Percentiles rank a stretch among this genome's conserved stretches.
phyloP scores from a whole-genome alignment of 2,888 invertebrate species.

The Drepanosiphum platanoidis region DNA sequence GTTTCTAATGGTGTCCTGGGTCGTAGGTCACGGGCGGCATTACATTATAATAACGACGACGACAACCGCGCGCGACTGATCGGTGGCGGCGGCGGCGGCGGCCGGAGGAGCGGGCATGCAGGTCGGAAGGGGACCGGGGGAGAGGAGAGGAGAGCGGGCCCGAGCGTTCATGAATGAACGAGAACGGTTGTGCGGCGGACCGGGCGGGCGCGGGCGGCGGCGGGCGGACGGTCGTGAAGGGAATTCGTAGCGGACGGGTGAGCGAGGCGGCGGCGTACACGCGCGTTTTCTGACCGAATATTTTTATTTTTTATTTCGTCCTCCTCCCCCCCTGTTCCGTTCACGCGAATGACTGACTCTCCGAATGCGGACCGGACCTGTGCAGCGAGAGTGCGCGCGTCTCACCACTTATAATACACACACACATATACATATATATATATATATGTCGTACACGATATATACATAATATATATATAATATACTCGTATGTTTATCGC shows the following conservation, averaged over 20 bases:
- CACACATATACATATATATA: background rate
- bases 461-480: background rate
- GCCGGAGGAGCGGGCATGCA: background rate
- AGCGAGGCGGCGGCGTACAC: background rate
- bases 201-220: background rate
- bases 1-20: slow-evolving; percentile 60
- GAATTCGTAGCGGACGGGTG: background rate
- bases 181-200: background rate
- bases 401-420: background rate
- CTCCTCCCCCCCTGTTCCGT: background rate
- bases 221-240: background rate
- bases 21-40: slow-evolving; percentile 58
- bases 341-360: background rate
- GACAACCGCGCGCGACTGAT: background rate
- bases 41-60: slow-evolving; percentile 19
- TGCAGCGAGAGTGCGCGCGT: background rate
- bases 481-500: background rate
- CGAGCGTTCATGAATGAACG: slow-evolving; percentile 16
- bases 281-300: slow-evolving; percentile 20
- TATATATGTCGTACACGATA: background rate
- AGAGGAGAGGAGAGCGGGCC: background rate
- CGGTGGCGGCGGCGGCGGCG: background rate
- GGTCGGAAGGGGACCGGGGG: background rate
- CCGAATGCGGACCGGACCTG: background rate
- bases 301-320: background rate